Percentiles rank a stretch among this genome's conserved stretches.
phyloP scores from a whole-genome alignment of 2,888 invertebrate species.

The Aplocera efformata region DNA sequence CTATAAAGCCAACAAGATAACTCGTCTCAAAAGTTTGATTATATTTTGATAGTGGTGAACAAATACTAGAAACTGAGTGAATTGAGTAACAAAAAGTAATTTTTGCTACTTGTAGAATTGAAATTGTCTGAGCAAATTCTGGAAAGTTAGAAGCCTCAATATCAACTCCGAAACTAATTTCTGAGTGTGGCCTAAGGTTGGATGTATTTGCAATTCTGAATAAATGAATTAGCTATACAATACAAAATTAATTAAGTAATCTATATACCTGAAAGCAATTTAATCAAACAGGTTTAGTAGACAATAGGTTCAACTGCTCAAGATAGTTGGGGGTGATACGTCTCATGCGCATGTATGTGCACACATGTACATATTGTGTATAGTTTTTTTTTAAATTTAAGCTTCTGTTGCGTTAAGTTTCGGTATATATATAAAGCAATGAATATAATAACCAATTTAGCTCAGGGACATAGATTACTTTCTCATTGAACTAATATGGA shows the following conservation, averaged over 20 bases:
- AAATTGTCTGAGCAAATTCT: conserved; percentile 6
- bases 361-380: no score
- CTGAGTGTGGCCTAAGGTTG: conserved; percentile 4
- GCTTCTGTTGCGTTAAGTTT: no score
- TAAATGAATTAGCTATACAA: no score
- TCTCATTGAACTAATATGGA: not conserved
- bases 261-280: no score
- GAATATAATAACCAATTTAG: no score
- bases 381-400: no score
- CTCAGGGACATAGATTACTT: not conserved
- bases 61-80: conserved; percentile 1
- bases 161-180: conserved; percentile 12
- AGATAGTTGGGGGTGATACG: no score
- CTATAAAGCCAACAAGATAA: not conserved
- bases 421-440: no score
- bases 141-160: conserved; percentile 4
- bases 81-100: conserved; percentile 1
- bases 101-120: not conserved
- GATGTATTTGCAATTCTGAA: conserved; percentile 5
- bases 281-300: no score
- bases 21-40: conserved; percentile 3
- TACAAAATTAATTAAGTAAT: no score
- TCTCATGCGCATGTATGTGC: no score
- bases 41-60: not conserved
- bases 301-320: no score